Base-by-base conservation (phyloP, 2,797 vertebrate genomes). In the Pempheris klunzingeri region DNA sequence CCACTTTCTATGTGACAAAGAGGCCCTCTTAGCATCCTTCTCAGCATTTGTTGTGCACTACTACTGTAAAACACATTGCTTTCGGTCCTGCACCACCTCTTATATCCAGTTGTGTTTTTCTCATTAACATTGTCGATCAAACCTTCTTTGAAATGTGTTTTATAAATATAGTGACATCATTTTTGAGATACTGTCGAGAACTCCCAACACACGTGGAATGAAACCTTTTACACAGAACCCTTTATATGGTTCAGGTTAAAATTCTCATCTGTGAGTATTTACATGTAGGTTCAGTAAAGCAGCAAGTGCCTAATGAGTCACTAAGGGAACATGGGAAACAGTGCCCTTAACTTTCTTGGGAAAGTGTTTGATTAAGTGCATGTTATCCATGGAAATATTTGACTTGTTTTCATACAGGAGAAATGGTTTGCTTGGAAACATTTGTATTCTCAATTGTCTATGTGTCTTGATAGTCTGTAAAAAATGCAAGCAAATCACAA, bases 251-350 rank as follows among this genome's bases (percentile, higher is more conserved):
- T 73, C 50, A 50, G 71, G 78, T 85, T 80, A 30, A 78, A 71
- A 63, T 28, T 52, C 28, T 89, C 78, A 82, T 81, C 83, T 87
- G 58, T 84, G 72, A 80, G 78, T 54, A 73, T 87, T 90, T 90
- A 61, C 59, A 57, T 69, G 60, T 15, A 73, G 57, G 18, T 78
- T 79, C 54, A 83, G 60, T 73, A 83, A 90, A 88, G 84, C 80
- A 78, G 78, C 77, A 60, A 65, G 67, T 44, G 80, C 28, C 55
- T 82, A 82, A 87, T 86, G 68, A 87, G 70, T 85, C 59, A 65
- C 41, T 54, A 9, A 36, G 64, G 8, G 52, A 60, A 41, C 76
- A 67, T 57, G 64, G 41, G 63, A 53, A 68, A 77, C 41, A 41
- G 49, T 34, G 17, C 36, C 34, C 28, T 74, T 22, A 50, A 50